Conservation (phyloP, 2,797 vertebrate genomes). For the Scomberomorus guttatus region DNA sequence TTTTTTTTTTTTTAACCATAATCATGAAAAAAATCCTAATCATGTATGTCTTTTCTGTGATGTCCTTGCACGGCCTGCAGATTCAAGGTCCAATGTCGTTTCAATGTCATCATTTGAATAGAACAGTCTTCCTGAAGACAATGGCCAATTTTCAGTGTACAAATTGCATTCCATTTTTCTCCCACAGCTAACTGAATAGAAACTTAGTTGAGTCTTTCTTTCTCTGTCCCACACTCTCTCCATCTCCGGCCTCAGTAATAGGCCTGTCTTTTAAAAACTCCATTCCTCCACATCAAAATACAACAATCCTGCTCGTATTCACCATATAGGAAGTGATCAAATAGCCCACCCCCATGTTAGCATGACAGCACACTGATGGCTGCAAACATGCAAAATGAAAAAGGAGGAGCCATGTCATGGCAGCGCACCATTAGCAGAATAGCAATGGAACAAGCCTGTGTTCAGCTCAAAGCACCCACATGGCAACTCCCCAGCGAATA, state of each 20-base stretch:
- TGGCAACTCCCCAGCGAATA: slow-evolving; percentile 47
- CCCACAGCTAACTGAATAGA: slow-evolving; percentile 59
- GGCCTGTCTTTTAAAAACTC: slow-evolving; percentile 12
- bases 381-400: slow-evolving; percentile 35
- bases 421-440: slow-evolving; percentile 29
- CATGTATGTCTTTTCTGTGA: slow-evolving; percentile 43
- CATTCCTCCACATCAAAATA: neutral
- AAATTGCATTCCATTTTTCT: slow-evolving; percentile 74
- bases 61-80: slow-evolving; percentile 59
- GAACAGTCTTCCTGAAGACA: slow-evolving; percentile 76
- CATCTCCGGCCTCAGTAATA: slow-evolving; percentile 14
- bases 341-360: slow-evolving; percentile 14
- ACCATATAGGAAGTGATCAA: slow-evolving; percentile 31
- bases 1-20: slow-evolving; percentile 37
- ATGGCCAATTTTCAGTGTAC: slow-evolving; percentile 74
- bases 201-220: slow-evolving; percentile 27
- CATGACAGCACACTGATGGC: slow-evolving; percentile 17
- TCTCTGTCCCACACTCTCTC: slow-evolving; percentile 16
- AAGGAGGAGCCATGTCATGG: slow-evolving; percentile 31
- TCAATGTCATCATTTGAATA: slow-evolving; percentile 74
- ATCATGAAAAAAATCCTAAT: slow-evolving; percentile 42
- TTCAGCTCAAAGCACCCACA: slow-evolving; percentile 54
- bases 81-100: slow-evolving; percentile 51
- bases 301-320: neutral
- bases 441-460: slow-evolving; percentile 20